A percentile compares a stretch with the other conserved stretches of the same genome.
phyloP scores from a whole-genome alignment of 2,888 invertebrate species.

The Eupithecia exiguata region DNA sequence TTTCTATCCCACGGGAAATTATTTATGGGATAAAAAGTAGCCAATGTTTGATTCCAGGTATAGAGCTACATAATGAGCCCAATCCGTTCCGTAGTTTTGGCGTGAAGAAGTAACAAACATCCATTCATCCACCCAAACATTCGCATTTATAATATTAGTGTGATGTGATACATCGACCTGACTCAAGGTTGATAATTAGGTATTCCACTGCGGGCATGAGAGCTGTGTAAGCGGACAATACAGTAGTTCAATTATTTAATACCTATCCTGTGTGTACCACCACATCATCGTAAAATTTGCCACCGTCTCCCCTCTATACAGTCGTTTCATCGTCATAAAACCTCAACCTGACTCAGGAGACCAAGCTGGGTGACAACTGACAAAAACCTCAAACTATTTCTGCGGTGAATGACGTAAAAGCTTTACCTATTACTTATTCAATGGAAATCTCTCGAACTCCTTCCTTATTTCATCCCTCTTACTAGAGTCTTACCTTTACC shows the following conservation, averaged over 20 bases:
- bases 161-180: background rate
- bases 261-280: background rate
- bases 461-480: too few relatives aligned
- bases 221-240: background rate
- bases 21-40: too few relatives aligned
- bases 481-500: too few relatives aligned
- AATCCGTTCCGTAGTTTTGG: too few relatives aligned
- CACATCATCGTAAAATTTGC: background rate
- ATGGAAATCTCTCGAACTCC: background rate
- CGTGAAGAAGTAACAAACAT: too few relatives aligned
- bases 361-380: background rate
- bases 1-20: too few relatives aligned
- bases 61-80: too few relatives aligned
- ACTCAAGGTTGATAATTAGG: background rate
- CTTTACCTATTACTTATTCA: background rate
- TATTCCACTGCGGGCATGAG: background rate
- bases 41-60: too few relatives aligned
- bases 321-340: background rate
- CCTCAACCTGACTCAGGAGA: background rate
- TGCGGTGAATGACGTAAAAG: background rate
- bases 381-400: background rate
- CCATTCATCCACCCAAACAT: too few relatives aligned
- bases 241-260: background rate
- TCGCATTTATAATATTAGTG: too few relatives aligned
- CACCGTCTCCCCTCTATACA: background rate